These are phyloP conservation scores for Merops nubicus DNA, from an alignment of 2,113 vertebrate genomes.

Conservation along the genomic window DNA sequence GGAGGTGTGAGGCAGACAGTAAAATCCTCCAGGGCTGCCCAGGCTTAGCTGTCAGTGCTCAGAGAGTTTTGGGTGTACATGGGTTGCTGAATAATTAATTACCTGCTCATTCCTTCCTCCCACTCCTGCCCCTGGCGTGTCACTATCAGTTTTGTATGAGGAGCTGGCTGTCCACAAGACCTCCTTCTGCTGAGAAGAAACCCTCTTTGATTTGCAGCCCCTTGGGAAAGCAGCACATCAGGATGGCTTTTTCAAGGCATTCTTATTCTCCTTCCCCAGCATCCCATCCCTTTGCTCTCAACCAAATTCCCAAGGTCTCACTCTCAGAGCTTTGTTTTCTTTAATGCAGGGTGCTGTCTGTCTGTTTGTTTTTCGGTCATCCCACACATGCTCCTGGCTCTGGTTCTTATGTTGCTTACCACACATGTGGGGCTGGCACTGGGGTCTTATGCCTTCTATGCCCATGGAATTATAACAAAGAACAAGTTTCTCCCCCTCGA, in stretches of 20 bases:
- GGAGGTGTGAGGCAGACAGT: not conserved
- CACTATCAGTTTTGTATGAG: not conserved
- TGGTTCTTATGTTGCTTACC: not conserved
- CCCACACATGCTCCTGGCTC: not conserved
- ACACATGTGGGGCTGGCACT: not conserved
- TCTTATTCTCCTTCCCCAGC: not conserved
- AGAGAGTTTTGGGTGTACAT: not conserved
- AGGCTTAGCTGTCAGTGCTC: not conserved
- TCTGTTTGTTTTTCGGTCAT: not conserved
- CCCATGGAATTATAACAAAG: not conserved
- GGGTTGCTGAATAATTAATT: not conserved
- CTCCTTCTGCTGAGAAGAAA: not conserved
- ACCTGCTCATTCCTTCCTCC: not conserved
- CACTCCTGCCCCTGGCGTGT: not conserved
- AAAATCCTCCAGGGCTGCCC: not conserved
- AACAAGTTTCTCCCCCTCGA: not conserved
- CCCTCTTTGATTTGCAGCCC: not conserved
- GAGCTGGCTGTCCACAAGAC: not conserved
- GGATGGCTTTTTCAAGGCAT: not conserved
- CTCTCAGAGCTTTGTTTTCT: not conserved
- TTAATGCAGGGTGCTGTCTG: not conserved
- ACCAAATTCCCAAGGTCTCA: not conserved
- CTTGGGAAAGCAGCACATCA: not conserved
- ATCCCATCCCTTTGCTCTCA: not conserved
- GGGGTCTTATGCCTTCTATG: not conserved